Evolutionary conservation across 2,888 invertebrate genomes (phyloP).

Genomic region (Lobophora halterata): DNA sequence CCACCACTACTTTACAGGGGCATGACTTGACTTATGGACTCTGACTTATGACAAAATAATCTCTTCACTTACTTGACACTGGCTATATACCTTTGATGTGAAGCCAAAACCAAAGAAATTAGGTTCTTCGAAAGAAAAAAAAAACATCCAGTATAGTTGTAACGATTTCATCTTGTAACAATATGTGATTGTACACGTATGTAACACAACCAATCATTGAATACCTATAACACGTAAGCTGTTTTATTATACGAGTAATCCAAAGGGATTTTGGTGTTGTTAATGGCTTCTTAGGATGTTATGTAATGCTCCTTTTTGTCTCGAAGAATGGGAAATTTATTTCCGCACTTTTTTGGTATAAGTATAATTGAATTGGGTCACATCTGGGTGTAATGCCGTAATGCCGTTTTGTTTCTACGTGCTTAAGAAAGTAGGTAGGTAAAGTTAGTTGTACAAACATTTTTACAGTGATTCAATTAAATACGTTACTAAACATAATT

Average conservation of each 20-base stretch:
- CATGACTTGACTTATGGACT: too few species aligned
- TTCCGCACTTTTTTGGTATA: neutral
- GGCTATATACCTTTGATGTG: too few species aligned
- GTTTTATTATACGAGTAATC: conserved; percentile 30
- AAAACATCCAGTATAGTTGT: too few species aligned
- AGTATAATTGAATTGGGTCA: conserved; percentile 8
- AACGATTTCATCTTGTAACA: too few species aligned
- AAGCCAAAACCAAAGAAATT: too few species aligned
- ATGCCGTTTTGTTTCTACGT: neutral
- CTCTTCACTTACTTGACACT: too few species aligned
- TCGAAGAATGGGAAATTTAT: neutral
- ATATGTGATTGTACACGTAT: conserved; percentile 5
- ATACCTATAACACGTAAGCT: conserved; percentile 20
- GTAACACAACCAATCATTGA: conserved; percentile 6
- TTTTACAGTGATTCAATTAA: too few species aligned
- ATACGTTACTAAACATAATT: too few species aligned
- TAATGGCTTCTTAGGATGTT: conserved; percentile 25
- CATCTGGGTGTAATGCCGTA: too few species aligned
- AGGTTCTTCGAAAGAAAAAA: too few species aligned
- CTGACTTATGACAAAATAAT: too few species aligned
- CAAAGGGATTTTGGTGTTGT: conserved; percentile 22
- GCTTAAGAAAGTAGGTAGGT: neutral
- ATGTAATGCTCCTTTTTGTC: conserved; percentile 14
- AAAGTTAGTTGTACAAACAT: conserved; percentile 2
- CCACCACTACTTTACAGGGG: too few species aligned